A percentile compares a stretch with the other conserved stretches of the same genome.
Evolutionary conservation across 2,113 vertebrate species (phyloP).

Genomic region (Nannobrachium achirus): DNA sequence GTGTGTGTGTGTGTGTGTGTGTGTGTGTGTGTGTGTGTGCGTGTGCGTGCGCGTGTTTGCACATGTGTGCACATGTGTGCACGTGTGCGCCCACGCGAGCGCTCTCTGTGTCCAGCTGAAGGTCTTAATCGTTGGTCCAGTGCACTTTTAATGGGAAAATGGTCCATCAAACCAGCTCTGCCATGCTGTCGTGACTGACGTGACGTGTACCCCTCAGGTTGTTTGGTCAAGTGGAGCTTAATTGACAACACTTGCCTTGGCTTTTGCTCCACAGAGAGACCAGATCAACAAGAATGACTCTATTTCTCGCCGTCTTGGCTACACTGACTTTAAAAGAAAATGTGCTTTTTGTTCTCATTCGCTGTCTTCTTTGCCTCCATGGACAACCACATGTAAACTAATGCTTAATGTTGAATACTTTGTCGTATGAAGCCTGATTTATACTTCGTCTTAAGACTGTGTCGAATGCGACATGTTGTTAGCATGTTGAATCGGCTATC

Average conservation of each 20-base stretch:
- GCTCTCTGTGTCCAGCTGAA: constrained; percentile 34
- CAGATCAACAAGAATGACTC: constrained; percentile 15
- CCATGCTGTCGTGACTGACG: constrained; percentile 48
- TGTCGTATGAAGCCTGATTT: no score
- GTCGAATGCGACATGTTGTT: no score
- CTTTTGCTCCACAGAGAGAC: constrained; percentile 34
- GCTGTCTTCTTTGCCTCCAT: background rate
- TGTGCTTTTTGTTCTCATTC: background rate
- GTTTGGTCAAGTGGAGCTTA: constrained; percentile 56
- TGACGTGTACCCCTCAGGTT: constrained; percentile 45
- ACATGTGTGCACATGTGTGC: background rate
- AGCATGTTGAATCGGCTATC: no score
- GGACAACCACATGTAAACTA: background rate
- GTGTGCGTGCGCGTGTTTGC: constrained; percentile 1
- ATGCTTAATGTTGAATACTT: background rate
- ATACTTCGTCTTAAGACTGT: no score
- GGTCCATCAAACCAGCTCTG: constrained; percentile 20
- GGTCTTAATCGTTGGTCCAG: constrained; percentile 11
- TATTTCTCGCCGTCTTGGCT: constrained; percentile 32
- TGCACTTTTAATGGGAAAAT: constrained; percentile 27
- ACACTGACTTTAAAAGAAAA: constrained; percentile 2
- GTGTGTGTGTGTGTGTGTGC: background rate
- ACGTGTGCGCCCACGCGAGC: background rate
- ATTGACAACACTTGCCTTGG: constrained; percentile 47
- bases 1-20: background rate